phyloP scores from a whole-genome alignment of 2,888 invertebrate genomes.

The Brachypalpus laphriformis region DNA sequence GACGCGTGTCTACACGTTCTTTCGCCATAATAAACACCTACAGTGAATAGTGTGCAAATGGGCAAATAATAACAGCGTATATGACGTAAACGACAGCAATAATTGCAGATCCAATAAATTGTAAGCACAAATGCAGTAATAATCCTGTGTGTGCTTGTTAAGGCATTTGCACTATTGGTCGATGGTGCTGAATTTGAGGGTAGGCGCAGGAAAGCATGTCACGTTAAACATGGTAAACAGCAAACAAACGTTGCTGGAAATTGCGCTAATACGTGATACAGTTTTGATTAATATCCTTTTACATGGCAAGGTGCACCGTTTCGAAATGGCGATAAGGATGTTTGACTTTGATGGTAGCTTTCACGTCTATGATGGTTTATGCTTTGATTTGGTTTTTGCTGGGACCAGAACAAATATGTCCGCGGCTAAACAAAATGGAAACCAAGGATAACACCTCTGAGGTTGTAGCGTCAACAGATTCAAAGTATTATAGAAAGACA shows the following conservation, averaged over 20 bases:
- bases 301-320: background rate
- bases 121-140: constrained; percentile 11
- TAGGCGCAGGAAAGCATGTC: background rate
- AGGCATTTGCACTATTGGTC: background rate
- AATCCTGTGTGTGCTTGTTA: background rate
- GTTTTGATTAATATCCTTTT: constrained; percentile 8
- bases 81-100: constrained; percentile 48
- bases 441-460: too few relatives aligned
- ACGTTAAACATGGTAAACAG: background rate
- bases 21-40: constrained; percentile 39
- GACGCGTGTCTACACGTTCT: background rate
- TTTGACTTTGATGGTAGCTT: background rate
- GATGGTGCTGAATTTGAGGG: background rate
- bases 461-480: too few relatives aligned
- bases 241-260: background rate
- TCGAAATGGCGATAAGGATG: background rate
- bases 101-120: constrained; percentile 53
- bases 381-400: background rate
- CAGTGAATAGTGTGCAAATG: constrained; percentile 49
- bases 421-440: too few relatives aligned
- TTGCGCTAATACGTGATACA: background rate
- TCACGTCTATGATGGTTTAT: background rate
- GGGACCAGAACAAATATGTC: too few relatives aligned
- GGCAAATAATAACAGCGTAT: constrained; percentile 41
- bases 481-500: too few relatives aligned